Conservation (phyloP, 2,113 vertebrate species). For the Archocentrus centrarchus region DNA sequence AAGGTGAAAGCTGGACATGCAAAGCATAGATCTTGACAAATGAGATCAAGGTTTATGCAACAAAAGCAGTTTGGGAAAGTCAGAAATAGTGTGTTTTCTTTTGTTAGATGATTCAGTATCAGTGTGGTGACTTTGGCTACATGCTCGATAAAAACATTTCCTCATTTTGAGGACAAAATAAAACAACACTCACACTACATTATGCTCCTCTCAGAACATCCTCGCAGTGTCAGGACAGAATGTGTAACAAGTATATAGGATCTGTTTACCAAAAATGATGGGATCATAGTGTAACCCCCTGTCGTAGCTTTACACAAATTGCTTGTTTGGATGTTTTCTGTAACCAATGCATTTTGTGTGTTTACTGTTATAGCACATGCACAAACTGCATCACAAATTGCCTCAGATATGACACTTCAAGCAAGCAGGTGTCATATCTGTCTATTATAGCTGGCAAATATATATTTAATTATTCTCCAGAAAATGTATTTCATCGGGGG, state of each 20-base stretch:
- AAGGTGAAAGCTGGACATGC: not conserved
- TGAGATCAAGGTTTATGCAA: not conserved
- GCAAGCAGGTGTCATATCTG: not conserved
- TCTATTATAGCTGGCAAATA: not conserved
- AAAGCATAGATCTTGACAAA: not conserved
- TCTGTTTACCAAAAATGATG: not conserved
- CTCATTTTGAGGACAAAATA: not conserved
- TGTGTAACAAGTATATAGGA: not conserved
- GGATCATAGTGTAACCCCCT: not conserved
- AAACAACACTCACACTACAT: not conserved
- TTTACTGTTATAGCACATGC: not conserved
- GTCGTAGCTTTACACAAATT: not conserved
- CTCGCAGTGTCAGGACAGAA: not conserved
- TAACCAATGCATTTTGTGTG: not conserved
- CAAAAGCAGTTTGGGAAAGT: not conserved
- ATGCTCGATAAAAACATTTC: not conserved
- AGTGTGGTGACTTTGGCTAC: not conserved
- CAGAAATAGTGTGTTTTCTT: not conserved
- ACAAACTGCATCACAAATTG: not conserved
- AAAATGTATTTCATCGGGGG: constrained; percentile 3
- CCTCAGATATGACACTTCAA: constrained; percentile 11
- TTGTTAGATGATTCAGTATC: not conserved
- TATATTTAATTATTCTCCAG: not conserved
- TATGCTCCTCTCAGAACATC: not conserved
- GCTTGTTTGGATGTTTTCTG: not conserved